Conservation (phyloP, 2,888 invertebrate genomes). For the Drosophila sordidapex region DNA sequence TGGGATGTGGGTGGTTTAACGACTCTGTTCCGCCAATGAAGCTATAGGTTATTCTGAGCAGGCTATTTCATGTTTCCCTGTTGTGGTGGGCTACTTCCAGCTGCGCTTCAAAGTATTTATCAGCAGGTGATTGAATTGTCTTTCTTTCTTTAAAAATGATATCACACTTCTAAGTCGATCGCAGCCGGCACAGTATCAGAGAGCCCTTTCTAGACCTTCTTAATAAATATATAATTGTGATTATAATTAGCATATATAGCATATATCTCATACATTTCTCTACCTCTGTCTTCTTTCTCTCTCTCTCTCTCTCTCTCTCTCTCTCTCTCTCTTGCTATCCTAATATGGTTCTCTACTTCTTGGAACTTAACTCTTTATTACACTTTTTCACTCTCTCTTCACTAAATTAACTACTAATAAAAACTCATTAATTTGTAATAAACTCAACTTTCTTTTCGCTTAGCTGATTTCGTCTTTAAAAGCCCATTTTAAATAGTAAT, state of each 20-base stretch:
- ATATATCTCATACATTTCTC: neutral
- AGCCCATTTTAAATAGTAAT: constrained; percentile 7
- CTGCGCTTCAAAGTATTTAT: constrained; percentile 34
- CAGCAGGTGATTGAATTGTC: constrained; percentile 33
- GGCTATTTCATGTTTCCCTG: constrained; percentile 3
- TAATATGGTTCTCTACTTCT: neutral
- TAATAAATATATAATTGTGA: neutral
- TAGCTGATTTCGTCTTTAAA: neutral
- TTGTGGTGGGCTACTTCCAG: constrained; percentile 14
- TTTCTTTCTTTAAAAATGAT: constrained; percentile 4
- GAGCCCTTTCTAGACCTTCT: neutral
- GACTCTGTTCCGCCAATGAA: constrained; percentile 38
- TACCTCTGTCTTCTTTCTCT: neutral
- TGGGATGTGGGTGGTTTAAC: constrained; percentile 57
- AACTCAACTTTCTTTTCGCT: neutral
- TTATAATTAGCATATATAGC: neutral
- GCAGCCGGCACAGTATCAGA: neutral
- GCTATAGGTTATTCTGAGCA: neutral
- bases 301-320: too few relatives aligned
- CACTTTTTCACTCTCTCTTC: neutral
- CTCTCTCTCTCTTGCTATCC: neutral
- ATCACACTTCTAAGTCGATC: neutral
- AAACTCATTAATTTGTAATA: constrained; percentile 1
- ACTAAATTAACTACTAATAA: neutral
- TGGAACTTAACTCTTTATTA: neutral